Evolutionary conservation across 2,113 vertebrate species (phyloP), one percentile per base, ranked within the genome.

Genomic region (Hippocampus zosterae): DNA sequence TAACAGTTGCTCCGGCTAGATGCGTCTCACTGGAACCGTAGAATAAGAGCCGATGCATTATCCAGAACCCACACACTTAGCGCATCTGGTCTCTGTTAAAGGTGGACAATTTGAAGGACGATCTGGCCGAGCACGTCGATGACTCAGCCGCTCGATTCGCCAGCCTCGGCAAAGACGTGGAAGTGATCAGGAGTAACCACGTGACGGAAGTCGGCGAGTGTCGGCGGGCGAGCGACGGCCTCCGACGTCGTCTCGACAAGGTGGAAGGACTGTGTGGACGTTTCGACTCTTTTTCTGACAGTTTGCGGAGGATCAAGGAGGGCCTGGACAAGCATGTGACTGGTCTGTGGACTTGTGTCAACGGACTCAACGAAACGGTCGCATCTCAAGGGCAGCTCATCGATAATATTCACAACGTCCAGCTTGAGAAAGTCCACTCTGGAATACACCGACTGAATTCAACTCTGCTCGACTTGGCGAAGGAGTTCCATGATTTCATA

Each of bases 321-420:
- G 94, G 93, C 60, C 93, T 98, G 70, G 90, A 91, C 82, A 88
- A 84, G 61, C 95, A 97, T 0, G 91, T 98, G 52, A 91, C 95
- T 0, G 93, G 92, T 37, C 91, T 98, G 67, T 96, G 96, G 96
- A 90, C 48, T 2, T 92, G 92, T 12, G 87, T 96, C 8, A 90
- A 91, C 55, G 94, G 92, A 40, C 87, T 95, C 70, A 98, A 96
- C 62, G 79, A 87, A 84, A 95, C 94, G 0, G 81, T 93, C 13
- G 80, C 76, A 10, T 78, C 77, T 1, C 94, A 94, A 0, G 89
- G 89, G 0, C 86, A 90, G 7, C 68, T 90, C 62, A 91, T 98
- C 48, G 81, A 93, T 44, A 91, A 91, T 77, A 91, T 95, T 67
- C 89, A 94, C 50, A 88, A 85, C 2, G 81, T 91, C 8, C 92